Percentiles rank a stretch among this genome's conserved stretches.
Conservation (phyloP, 2,888 invertebrate genomes). For the Himalopsyche tibetana region DNA sequence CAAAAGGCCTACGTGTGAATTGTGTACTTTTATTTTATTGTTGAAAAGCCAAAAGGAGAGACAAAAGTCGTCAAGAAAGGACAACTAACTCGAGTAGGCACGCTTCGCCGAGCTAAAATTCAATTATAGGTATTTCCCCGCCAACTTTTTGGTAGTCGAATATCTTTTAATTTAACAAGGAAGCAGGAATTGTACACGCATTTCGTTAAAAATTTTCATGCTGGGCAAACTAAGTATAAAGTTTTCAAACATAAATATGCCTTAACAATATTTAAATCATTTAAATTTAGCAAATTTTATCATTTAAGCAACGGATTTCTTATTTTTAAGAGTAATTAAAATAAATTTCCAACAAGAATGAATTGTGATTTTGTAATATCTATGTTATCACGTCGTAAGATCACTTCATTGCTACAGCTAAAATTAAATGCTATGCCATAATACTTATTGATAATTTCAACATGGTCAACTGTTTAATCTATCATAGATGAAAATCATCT, state of each 20-base stretch:
- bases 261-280: too few relatives aligned
- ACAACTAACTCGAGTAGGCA: slow-evolving; percentile 28
- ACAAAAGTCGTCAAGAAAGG: slow-evolving; percentile 30
- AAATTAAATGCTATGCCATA: too few relatives aligned
- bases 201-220: neutral
- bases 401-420: too few relatives aligned
- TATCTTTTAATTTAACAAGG: slow-evolving; percentile 54
- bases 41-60: slow-evolving; percentile 9
- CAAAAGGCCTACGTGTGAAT: slow-evolving; percentile 16
- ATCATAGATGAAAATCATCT: too few relatives aligned
- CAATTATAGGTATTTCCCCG: slow-evolving; percentile 55
- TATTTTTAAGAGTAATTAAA: too few relatives aligned
- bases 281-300: too few relatives aligned
- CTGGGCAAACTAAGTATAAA: neutral
- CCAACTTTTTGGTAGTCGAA: slow-evolving; percentile 27
- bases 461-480: too few relatives aligned
- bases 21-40: neutral
- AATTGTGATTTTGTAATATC: too few relatives aligned
- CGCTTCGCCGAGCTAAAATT: slow-evolving; percentile 53
- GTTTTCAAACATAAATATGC: neutral
- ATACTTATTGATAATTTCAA: too few relatives aligned
- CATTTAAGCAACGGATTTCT: too few relatives aligned
- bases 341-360: too few relatives aligned
- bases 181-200: neutral
- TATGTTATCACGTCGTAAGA: too few relatives aligned